Percentiles rank a stretch among this genome's conserved stretches.
Evolutionary conservation across 2,113 vertebrate species (phyloP).

Genomic region (Setophaga coronata): DNA sequence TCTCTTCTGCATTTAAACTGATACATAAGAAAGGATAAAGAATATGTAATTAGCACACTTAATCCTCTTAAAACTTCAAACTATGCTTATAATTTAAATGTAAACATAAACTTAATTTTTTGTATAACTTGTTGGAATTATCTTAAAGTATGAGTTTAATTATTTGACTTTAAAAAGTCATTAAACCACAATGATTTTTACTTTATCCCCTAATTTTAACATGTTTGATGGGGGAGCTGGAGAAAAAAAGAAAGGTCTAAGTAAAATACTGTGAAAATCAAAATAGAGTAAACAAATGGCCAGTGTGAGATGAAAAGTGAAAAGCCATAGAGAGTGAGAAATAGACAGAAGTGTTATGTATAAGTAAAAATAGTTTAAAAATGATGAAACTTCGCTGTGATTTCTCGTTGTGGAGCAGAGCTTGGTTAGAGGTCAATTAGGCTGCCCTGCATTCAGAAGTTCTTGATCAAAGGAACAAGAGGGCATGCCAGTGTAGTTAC

Average conservation of each 20-base stretch:
- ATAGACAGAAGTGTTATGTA: not conserved
- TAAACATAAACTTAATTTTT: not conserved
- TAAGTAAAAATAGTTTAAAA: not conserved
- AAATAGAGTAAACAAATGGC: not conserved
- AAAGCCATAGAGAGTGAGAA: not conserved
- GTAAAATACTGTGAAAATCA: not conserved
- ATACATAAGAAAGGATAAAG: not conserved
- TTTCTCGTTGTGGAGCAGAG: not conserved
- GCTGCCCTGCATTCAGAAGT: not conserved
- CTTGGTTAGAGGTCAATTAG: not conserved
- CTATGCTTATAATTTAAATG: not conserved
- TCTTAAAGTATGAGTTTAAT: not conserved
- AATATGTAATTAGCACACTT: not conserved
- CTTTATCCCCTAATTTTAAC: not conserved
- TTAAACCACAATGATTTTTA: not conserved
- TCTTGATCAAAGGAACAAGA: not conserved
- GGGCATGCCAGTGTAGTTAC: not conserved
- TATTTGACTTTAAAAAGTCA: accelerated
- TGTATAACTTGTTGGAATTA: not conserved
- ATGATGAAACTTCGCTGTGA: not conserved
- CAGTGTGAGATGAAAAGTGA: not conserved
- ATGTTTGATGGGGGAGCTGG: accelerated
- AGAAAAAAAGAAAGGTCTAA: not conserved
- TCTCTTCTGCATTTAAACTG: not conserved
- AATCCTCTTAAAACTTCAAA: accelerated